These are phyloP conservation scores for Dipodomys spectabilis DNA, from an alignment of 2,113 vertebrate species.

Conservation along the genomic window DNA sequence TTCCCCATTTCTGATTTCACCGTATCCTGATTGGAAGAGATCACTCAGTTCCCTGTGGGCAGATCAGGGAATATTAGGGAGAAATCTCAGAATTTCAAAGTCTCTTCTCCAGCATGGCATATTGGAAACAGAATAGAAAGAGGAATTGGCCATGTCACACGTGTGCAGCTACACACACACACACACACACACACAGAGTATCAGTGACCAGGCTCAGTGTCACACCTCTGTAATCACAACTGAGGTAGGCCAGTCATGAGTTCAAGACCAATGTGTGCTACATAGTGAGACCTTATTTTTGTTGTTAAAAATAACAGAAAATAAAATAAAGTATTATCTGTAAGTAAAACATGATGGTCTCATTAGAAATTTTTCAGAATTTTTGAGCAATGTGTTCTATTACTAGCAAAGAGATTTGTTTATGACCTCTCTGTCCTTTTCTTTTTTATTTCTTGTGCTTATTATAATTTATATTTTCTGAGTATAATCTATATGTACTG, in stretches of 20 bases:
- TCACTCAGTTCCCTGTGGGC: background rate
- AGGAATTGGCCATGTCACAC: background rate
- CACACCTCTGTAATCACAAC: too few species aligned
- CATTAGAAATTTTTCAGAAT: constrained; percentile 5
- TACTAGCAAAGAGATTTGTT: background rate
- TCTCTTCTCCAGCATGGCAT: background rate
- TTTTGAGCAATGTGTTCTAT: background rate
- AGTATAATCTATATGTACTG: background rate
- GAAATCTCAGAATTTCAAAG: background rate
- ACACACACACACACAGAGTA: background rate
- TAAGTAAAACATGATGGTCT: background rate
- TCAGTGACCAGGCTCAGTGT: too few species aligned
- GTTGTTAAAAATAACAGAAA: too few species aligned
- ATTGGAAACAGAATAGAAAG: background rate
- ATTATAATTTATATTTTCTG: background rate
- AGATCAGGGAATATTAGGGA: background rate
- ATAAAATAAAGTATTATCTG: background rate
- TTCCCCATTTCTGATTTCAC: background rate
- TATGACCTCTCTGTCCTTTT: background rate
- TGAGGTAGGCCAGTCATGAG: too few species aligned
- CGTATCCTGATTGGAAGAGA: background rate
- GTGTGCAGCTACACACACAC: background rate
- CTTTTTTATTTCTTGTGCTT: background rate
- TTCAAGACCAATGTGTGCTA: too few species aligned
- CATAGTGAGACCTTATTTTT: too few species aligned